Evolutionary conservation across 2,888 invertebrate species (phyloP).

Genomic region (Cartodere bifasciata): DNA sequence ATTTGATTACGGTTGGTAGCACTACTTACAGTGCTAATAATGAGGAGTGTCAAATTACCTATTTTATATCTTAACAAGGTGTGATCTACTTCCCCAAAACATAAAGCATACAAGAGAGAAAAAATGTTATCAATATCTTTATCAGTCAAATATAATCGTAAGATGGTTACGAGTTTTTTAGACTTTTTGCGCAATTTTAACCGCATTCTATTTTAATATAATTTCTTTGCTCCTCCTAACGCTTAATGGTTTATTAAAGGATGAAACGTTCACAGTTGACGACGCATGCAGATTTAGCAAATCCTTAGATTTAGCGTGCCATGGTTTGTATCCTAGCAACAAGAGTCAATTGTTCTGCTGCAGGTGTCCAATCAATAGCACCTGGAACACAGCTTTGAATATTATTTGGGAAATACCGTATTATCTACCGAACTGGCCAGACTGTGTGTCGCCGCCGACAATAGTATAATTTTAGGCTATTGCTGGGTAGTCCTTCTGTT

Average conservation of each 20-base stretch:
- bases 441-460: conserved; percentile 28
- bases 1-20: no score
- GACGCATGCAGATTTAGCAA: conserved; percentile 34
- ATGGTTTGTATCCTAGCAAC: conserved; percentile 34
- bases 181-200: no score
- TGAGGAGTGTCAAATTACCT: no score
- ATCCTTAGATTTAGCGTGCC: conserved; percentile 34
- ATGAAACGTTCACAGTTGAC: conserved; percentile 20
- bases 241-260: conserved; percentile 8
- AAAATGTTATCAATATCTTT: no score
- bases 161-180: no score
- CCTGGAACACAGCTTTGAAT: conserved; percentile 28
- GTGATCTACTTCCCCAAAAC: no score
- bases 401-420: conserved; percentile 27
- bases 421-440: conserved; percentile 20
- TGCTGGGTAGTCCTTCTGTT: conserved; percentile 1
- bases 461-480: no score
- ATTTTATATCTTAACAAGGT: no score
- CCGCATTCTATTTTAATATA: no score
- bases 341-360: conserved; percentile 33
- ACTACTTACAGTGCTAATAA: no score
- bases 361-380: conserved; percentile 38
- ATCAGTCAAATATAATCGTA: no score
- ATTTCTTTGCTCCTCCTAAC: neutral
- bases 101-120: no score